Evolutionary conservation across 2,888 invertebrate genomes (phyloP).

Genomic region (Galerucella calmariensis): DNA sequence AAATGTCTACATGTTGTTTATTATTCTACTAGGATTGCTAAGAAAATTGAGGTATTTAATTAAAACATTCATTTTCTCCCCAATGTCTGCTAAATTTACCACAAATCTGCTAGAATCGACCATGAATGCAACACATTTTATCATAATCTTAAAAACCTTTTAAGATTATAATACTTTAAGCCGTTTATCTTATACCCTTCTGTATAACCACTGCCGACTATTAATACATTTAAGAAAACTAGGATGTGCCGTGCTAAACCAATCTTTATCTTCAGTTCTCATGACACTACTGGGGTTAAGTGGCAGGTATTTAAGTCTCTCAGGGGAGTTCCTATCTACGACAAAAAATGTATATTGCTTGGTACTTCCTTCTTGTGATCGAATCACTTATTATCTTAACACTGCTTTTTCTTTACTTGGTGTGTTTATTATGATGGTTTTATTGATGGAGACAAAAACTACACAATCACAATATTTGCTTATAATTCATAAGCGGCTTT

Average conservation of each 20-base stretch:
- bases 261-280: conserved; percentile 24
- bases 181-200: conserved; percentile 31
- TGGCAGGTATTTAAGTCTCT: conserved; percentile 14
- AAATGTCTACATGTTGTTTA: no score
- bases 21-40: no score
- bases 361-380: conserved; percentile 5
- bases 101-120: conserved; percentile 3
- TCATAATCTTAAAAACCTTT: conserved; percentile 27
- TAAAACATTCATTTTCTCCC: background rate
- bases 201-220: conserved; percentile 33
- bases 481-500: no score
- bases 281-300: conserved; percentile 27
- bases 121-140: conserved; percentile 12
- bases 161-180: conserved; percentile 32
- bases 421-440: background rate
- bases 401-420: conserved; percentile 1
- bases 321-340: conserved; percentile 3
- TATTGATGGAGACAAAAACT: background rate
- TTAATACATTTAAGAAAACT: conserved; percentile 18
- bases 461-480: background rate
- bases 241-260: conserved; percentile 15
- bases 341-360: conserved; percentile 6
- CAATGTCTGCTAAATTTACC: conserved; percentile 1
- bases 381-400: background rate
- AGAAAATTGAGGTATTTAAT: background rate